Evolutionary conservation across 2,888 invertebrate genomes (phyloP).

Genomic region (Trachelus iudaicus): DNA sequence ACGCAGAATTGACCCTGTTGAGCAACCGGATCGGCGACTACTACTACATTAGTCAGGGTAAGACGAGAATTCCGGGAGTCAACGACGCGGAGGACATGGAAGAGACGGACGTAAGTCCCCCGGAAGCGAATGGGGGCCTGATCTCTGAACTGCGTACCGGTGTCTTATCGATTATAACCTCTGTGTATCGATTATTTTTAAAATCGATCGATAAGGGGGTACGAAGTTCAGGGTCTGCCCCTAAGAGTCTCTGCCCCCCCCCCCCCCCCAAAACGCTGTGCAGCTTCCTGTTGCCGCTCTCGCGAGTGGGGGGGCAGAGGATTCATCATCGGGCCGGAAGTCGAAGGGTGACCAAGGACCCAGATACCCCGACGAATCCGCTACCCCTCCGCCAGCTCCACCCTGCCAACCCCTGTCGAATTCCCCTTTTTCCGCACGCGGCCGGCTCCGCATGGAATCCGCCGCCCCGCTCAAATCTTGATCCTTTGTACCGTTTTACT

Average conservation of each 20-base stretch:
- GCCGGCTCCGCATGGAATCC: neutral
- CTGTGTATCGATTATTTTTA: no score
- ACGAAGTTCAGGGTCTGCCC: conserved; percentile 51
- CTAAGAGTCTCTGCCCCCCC: conserved; percentile 59
- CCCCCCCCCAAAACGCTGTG: conserved; percentile 39
- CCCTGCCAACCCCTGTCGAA: neutral
- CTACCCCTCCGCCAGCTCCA: conserved; percentile 57
- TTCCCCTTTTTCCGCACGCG: neutral
- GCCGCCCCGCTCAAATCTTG: neutral
- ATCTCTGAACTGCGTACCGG: neutral
- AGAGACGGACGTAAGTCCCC: conserved; percentile 84
- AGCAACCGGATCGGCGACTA: conserved; percentile 88
- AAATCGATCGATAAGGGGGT: conserved; percentile 18
- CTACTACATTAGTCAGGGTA: conserved; percentile 93
- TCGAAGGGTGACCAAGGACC: conserved; percentile 7
- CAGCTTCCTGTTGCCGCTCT: conserved; percentile 59
- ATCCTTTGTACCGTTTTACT: neutral
- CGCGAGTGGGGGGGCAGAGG: conserved; percentile 59
- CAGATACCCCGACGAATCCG: conserved; percentile 45
- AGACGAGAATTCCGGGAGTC: conserved; percentile 93
- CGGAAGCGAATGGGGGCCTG: conserved; percentile 13
- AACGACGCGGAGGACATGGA: conserved; percentile 93
- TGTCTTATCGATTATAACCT: neutral
- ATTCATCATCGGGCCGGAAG: conserved; percentile 39
- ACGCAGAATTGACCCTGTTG: conserved; percentile 84